Percentiles rank a stretch among this genome's conserved stretches.
Evolutionary conservation across 2,113 vertebrate genomes (phyloP).

Genomic region (Collichthys lucidus): DNA sequence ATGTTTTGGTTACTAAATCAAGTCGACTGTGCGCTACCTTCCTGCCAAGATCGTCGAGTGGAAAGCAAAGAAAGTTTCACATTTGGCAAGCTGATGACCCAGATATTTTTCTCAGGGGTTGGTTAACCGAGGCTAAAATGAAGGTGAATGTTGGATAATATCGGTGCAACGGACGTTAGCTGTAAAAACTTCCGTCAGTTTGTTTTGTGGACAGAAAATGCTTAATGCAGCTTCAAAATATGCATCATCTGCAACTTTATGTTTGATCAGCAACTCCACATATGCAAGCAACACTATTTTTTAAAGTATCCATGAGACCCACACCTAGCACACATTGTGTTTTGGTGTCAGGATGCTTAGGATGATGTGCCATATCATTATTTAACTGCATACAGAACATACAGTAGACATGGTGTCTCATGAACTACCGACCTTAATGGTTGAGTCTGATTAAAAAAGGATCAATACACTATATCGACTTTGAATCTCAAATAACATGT

Average conservation of each 20-base stretch:
- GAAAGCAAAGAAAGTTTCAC: not conserved
- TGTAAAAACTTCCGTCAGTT: no score
- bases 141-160: conserved; percentile 5
- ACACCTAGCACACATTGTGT: not conserved
- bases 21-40: not conserved
- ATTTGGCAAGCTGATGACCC: not conserved
- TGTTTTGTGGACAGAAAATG: conserved; percentile 9
- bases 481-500: conserved; percentile 12
- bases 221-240: conserved; percentile 22
- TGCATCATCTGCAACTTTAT: not conserved
- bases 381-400: conserved; percentile 6
- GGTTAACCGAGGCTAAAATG: not conserved
- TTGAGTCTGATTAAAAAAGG: conserved; percentile 5
- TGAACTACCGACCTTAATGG: conserved; percentile 4
- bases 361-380: conserved; percentile 7
- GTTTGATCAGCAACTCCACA: not conserved
- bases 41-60: not conserved
- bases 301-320: not conserved
- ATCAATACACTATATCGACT: not conserved
- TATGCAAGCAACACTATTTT: conserved; percentile 1
- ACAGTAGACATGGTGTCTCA: conserved; percentile 2
- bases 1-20: not conserved
- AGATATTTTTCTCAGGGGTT: conserved; percentile 13
- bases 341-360: not conserved
- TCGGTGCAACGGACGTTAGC: not conserved